A percentile compares a stretch with the other conserved stretches of the same genome.
Conservation (phyloP, 1,140 invertebrate genomes). For the Ceratosolen fusciceps region DNA sequence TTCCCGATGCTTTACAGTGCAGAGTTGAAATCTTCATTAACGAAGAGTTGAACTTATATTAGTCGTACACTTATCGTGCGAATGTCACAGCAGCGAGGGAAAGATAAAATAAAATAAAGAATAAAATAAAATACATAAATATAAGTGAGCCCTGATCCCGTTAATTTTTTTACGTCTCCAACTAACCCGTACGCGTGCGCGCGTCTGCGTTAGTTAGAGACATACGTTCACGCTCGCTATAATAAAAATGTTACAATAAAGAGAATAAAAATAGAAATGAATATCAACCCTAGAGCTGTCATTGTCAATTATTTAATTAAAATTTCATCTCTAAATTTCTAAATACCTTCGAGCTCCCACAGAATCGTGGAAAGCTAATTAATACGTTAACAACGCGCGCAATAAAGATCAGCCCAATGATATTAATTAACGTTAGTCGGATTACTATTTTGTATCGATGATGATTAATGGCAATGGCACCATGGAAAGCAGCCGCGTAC, state of each 20-base stretch:
- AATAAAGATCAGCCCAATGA: background rate
- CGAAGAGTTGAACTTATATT: conserved; percentile 57
- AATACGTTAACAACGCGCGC: background rate
- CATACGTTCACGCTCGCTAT: too few relatives aligned
- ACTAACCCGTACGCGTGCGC: conserved; percentile 61
- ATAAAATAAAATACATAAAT: conserved; percentile 50
- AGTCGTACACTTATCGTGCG: conserved; percentile 58
- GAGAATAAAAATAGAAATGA: conserved; percentile 49
- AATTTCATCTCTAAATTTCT: background rate
- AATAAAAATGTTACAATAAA: conserved; percentile 54
- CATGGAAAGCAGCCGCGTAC: too few relatives aligned
- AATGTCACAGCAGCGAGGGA: too few relatives aligned
- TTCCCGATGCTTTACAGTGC: conserved; percentile 46
- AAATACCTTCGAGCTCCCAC: background rate
- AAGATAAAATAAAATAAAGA: conserved; percentile 42
- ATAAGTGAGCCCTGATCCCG: conserved; percentile 56
- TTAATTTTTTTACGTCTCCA: conserved; percentile 61
- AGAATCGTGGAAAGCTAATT: background rate
- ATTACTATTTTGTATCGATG: too few relatives aligned
- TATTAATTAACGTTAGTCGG: too few relatives aligned
- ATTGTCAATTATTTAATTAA: background rate
- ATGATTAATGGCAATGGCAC: too few relatives aligned
- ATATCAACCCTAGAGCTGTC: conserved; percentile 46
- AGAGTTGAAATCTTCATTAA: conserved; percentile 50
- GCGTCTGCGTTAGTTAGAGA: too few relatives aligned